Evolutionary conservation across 2,797 vertebrate genomes (phyloP).

Genomic region (Furcifer pardalis): DNA sequence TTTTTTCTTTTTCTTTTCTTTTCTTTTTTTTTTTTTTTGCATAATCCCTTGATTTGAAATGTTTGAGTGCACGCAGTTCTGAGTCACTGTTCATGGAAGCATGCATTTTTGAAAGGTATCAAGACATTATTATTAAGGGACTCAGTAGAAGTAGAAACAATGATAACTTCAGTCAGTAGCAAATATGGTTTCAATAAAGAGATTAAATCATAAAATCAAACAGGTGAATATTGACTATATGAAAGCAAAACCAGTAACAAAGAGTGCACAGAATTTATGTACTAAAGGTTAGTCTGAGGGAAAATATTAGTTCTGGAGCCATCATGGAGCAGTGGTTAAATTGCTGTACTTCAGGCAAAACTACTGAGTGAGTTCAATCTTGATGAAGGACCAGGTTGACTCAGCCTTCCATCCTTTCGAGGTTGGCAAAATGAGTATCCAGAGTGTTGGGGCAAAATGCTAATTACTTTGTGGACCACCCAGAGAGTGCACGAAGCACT

Average conservation of each 20-base stretch:
- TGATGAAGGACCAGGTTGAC: no score
- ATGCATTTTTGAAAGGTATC: conserved; percentile 22
- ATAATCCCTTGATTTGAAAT: conserved; percentile 48
- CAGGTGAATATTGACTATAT: not conserved
- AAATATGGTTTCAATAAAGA: conserved; percentile 41
- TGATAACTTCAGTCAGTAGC: not conserved
- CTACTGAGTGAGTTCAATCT: no score
- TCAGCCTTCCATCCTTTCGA: no score
- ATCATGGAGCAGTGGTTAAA: no score
- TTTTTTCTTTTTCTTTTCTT: no score
- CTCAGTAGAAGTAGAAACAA: conserved; percentile 24
- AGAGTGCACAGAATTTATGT: not conserved
- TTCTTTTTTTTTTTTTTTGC: not conserved
- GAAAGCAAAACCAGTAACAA: not conserved
- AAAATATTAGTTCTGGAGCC: no score
- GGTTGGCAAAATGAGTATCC: no score
- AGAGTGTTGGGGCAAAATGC: no score
- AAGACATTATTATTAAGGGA: conserved; percentile 47
- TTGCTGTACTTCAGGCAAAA: no score
- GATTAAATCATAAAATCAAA: not conserved
- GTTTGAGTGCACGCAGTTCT: conserved; percentile 10
- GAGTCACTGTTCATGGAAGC: not conserved
- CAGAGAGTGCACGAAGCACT: no score
- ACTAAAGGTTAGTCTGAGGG: not conserved
- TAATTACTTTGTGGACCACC: no score